Percentiles rank a stretch among this genome's conserved stretches.
These are phyloP conservation scores for Polyploca ridens DNA, from an alignment of 2,888 invertebrate genomes.

Conservation along the genomic window DNA sequence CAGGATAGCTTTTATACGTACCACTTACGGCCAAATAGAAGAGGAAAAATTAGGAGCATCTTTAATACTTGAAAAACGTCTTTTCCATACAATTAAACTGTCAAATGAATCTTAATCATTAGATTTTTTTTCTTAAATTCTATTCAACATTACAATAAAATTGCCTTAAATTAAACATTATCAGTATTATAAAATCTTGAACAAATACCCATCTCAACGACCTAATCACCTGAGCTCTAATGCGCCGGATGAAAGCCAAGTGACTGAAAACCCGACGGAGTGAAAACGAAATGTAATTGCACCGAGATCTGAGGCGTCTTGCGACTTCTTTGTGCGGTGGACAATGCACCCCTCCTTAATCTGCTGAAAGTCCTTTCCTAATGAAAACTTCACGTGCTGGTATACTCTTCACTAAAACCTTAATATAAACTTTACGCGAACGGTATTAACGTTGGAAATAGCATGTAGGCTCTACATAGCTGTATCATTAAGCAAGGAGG, in stretches of 20 bases:
- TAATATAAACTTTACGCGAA: neutral
- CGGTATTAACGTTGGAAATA: neutral
- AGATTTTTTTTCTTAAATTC: neutral
- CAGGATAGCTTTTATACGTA: too few relatives aligned
- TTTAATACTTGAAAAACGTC: too few relatives aligned
- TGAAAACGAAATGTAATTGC: constrained; percentile 35
- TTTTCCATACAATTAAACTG: too few relatives aligned
- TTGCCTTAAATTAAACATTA: too few relatives aligned
- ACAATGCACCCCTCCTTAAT: constrained; percentile 36
- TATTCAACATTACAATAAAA: too few relatives aligned
- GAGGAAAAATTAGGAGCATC: too few relatives aligned
- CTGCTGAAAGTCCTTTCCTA: constrained; percentile 36
- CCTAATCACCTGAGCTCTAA: neutral
- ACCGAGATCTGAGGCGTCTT: constrained; percentile 23
- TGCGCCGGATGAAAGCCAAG: neutral
- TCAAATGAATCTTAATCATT: too few relatives aligned
- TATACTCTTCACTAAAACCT: neutral
- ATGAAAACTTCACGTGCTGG: constrained; percentile 29
- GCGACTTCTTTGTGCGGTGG: constrained; percentile 34
- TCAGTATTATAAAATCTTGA: too few relatives aligned
- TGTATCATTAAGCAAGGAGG: too few relatives aligned
- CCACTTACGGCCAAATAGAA: too few relatives aligned
- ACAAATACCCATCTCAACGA: neutral
- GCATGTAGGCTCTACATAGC: neutral
- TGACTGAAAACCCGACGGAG: constrained; percentile 18